Evolutionary conservation across 2,888 invertebrate species (phyloP), one percentile per base, ranked within the genome.

Genomic region (Eupeodes luniger): DNA sequence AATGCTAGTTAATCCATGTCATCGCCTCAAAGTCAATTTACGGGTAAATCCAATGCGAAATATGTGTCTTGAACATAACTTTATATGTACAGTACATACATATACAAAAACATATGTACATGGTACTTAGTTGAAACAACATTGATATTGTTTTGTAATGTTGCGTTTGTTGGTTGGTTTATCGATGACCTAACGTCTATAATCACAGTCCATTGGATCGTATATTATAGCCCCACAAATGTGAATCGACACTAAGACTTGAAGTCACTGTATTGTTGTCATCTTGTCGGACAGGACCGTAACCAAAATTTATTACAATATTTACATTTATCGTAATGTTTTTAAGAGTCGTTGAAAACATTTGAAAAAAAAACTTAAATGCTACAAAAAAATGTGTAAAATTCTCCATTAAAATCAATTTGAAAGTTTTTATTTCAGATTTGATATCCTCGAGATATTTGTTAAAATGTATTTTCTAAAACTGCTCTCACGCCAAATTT

Each of bases 1-100:
- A 84, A 87, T 55, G 67, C 44, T 16, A 66, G 76, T 81, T 77
- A 88, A 84, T 88, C 84, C 81, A 72, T 84, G 87, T 84, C 87
- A 88, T 81, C 84, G 81, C 74, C 61, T 84, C 81, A 81, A 81
- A 87, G 66, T 81, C 84, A 77, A 77, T 69, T 62, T 80, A 40
- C 47, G 55, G 27, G 36, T 66, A 83, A 80, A 83, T 75, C 70
- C 64, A 62, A 61, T 70, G 44, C 40, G 55, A n/a, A 16, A 53
- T 47, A 44, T 69, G 51, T 40, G 51, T 40, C 69, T 51, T 69
- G 10, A 53, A 51, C 67, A 36, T n/a, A 51, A 7, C 7, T n/a
- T 9, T 9, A 10, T 61, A 2, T 27, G 27, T 27, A 27, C 2
- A 3, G 1, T 36, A 36, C n/a, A 14, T 14, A 12, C n/a, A 5